Base-by-base conservation (phyloP, 2,113 vertebrate species). In the Labeo catla region DNA sequence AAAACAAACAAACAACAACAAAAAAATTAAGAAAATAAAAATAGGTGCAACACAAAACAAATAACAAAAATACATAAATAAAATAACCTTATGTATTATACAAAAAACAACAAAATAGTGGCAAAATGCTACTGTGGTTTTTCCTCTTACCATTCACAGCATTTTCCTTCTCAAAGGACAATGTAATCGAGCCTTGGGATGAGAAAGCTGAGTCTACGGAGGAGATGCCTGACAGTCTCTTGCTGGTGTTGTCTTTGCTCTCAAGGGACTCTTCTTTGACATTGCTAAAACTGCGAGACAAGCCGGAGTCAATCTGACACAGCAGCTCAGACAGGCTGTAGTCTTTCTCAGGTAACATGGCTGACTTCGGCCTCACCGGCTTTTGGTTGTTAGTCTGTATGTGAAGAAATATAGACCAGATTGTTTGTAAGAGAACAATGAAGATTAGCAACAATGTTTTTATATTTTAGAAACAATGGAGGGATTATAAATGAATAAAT, bases 181-280 rank as follows among this genome's bases (percentile, higher is more conserved):
- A 91, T 0, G 97, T 97, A 90, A 99, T 95, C 0, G 98, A 99
- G 73, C 98, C 98, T 86, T 98, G 95, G 36, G 98, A 99, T 19
- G 98, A 99, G 91, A 99, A 99, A 81, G 98, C 98, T 0, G 98
- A 99, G 91, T 99, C 98, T 23, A 98, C 97, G 0, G 98, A 99
- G 1, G 98, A 99, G 93, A 99, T 96, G 19, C 97, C 98, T 0
- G 98, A 99, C 54, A 99, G 96, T 81, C 98, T 88, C 91, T 99
- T 99, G 94, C 93, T 91, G 0, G 94, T 93, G 83, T 96, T 96
- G 52, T 95, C 96, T 87, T 95, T 96, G 93, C 86, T 96, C 95
- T 79, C 96, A 95, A 92, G 95, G 90, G 95, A 94, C 57, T 97
- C 96, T 77, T 97, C 97, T 84, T 97, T 97, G 0, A 97, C 94